A percentile compares a stretch with the other conserved stretches of the same genome.
These are phyloP conservation scores for Gnathonemus longibarbis DNA, from an alignment of 2,113 vertebrate species.

Conservation along the genomic window DNA sequence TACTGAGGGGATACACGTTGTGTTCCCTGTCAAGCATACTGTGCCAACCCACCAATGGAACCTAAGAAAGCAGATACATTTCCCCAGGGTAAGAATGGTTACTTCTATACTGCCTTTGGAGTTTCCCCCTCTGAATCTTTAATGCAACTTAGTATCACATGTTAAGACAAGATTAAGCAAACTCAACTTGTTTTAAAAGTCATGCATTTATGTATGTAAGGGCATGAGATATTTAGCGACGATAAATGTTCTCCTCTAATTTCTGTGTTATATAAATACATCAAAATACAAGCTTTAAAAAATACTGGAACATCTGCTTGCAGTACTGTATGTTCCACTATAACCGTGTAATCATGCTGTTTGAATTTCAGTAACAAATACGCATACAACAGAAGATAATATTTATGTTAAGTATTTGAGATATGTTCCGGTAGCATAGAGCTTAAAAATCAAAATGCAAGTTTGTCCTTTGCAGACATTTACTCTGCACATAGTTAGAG, in stretches of 20 bases:
- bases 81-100: background rate
- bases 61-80: background rate
- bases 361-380: background rate
- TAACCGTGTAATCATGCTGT: background rate
- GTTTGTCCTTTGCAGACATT: background rate
- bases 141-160: background rate
- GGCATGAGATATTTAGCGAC: background rate
- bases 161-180: background rate
- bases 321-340: background rate
- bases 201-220: background rate
- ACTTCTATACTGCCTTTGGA: background rate
- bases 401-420: background rate
- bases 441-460: background rate
- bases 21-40: background rate
- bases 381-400: background rate
- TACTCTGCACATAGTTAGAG: background rate
- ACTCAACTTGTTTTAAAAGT: background rate
- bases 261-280: background rate
- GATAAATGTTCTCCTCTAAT: background rate
- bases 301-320: background rate
- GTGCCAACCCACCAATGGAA: background rate
- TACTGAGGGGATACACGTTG: background rate
- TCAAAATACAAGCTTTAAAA: background rate
- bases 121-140: background rate
- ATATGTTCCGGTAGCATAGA: background rate